Base-by-base conservation (phyloP, 2,888 invertebrate genomes). In the Drosophila sordidapex region DNA sequence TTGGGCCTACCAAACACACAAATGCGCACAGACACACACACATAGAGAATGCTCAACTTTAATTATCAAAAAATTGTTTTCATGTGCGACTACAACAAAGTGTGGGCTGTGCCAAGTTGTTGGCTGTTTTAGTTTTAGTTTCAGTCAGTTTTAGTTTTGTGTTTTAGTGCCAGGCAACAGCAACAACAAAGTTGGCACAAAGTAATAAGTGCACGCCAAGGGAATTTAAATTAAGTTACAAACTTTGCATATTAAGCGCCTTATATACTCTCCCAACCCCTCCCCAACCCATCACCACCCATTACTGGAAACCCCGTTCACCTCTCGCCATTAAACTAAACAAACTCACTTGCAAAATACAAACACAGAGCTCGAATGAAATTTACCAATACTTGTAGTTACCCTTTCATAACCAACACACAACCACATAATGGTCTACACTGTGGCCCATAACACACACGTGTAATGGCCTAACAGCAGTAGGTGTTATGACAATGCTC, bases 181-280 rank as follows among this genome's bases (percentile, higher is more conserved):
- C 51, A 68, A 27, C 62, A 67, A 68, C 63, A 76, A 81, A 81
- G 77, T 82, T 82, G 79, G 69, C 82, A 75, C 67, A 81, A 82
- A 79, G 82, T 82, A 81, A 81, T 82, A 82, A 82, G 80, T 78
- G 82, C 79, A 81, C 82, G 79, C 75, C 80, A 82, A 79, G 79
- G 80, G 80, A 88, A 86, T 87, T 83, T 87, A 81, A 83, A 85
- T 87, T 76, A 87, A 89, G 84, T 84, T 87, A 75, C 81, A 83
- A 84, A 88, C 73, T 88, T 76, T 83, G 76, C 81, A 81, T 82
- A 80, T 81, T 79, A 79, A 81, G 79, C 79, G 79, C 82, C 79
- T 79, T 77, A 73, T 56, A 70, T 60, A 66, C 52, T 27, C 57
- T 1, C 11, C n/a, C 31, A 56, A 36, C 38, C 36, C 11, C 31